Base-by-base conservation (phyloP, 2,888 invertebrate species). In the Coleophora flavipennella region DNA sequence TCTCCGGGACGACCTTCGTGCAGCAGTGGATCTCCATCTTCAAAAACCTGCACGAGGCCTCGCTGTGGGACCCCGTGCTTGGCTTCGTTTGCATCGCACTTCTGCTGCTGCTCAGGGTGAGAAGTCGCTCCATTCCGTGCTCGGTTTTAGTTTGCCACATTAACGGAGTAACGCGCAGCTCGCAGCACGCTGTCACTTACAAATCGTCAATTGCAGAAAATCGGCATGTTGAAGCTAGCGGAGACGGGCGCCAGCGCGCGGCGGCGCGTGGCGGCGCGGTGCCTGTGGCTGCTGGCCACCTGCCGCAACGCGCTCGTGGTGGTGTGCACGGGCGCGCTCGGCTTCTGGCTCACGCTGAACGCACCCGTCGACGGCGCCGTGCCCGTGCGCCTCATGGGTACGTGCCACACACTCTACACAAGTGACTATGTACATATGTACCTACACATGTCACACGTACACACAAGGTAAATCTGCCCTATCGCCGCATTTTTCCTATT, bases 301-400 rank as follows among this genome's bases (percentile, higher is more conserved):
- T 91, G 93, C 10, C 87, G 95, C 46, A 95, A 95, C 73, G 94
- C 95, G 13, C 89, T 95, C 53, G 85, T 95, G 41, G 94, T 95
- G n/a, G 72, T 95, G 11, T 69, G 89, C 13, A 90, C 92, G 52
- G 92, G 92, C 41, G 70, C 87, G 39, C 84, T 95, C 43, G 92
- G 92, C 49, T 91, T 81, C 73, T 86, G 88, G 55, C 88, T 91
- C 56, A 20, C 20, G 20, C 20, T 20, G 20, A 3, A 6, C 20
- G 20, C 20, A 6, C 20, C 20, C 3, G 3, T 6, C 20, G 20
- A 20, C 3, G 20, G 20, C 20, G 20, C 20, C 8, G 55, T 69
- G 8, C 90, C 90, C 3, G 89, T 93, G 51, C 86, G 86, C 47
- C 85, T 93, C 36, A 92, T 92, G 62, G 93, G 91, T 89, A 46